These are phyloP conservation scores for Dryas iulia DNA, from an alignment of 1,140 invertebrate species.

Conservation along the genomic window DNA sequence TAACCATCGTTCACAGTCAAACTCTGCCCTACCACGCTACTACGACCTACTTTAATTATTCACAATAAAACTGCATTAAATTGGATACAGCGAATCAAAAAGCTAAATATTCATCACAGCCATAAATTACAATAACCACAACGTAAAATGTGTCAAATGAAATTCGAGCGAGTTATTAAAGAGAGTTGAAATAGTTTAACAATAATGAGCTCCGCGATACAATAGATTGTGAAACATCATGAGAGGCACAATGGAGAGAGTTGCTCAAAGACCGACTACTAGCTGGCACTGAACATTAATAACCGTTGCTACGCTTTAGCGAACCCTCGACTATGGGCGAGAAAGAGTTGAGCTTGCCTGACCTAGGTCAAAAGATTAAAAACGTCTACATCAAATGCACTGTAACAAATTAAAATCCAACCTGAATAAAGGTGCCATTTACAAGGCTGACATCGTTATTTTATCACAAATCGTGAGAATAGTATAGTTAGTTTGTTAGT, in stretches of 20 bases:
- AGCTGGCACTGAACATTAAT: constrained; percentile 63
- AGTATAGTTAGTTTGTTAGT: background rate
- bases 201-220: constrained; percentile 51
- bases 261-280: constrained; percentile 45
- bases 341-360: background rate
- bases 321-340: background rate
- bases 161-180: constrained; percentile 19
- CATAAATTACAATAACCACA: constrained; percentile 11
- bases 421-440: constrained; percentile 1
- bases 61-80: background rate
- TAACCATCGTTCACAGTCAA: too few relatives aligned
- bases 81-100: background rate
- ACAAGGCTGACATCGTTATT: background rate
- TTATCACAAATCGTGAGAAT: constrained; percentile 1
- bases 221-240: constrained; percentile 69
- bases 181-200: constrained; percentile 35
- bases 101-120: background rate
- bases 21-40: too few relatives aligned
- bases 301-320: constrained; percentile 45
- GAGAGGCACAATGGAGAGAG: constrained; percentile 65
- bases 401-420: background rate
- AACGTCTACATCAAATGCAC: background rate
- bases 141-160: constrained; percentile 20
- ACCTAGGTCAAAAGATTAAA: background rate
- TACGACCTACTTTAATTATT: background rate